These are phyloP conservation scores for Protonemura montana DNA, from an alignment of 2,888 invertebrate species.

Conservation along the genomic window DNA sequence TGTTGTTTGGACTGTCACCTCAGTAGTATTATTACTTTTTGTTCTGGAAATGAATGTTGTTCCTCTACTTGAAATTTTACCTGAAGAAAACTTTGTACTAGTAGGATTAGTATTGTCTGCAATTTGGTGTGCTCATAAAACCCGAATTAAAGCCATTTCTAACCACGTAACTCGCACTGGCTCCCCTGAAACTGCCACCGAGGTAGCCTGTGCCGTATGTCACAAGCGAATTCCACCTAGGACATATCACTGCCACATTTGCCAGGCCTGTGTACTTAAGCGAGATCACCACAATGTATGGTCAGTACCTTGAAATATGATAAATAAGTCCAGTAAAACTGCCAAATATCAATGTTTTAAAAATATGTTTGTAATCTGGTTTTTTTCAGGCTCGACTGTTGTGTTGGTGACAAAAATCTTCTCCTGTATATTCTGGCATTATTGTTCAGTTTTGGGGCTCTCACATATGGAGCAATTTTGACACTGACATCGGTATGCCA, in stretches of 20 bases:
- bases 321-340: not conserved
- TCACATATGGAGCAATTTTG: slow-evolving; percentile 79
- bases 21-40: slow-evolving; percentile 69
- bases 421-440: slow-evolving; percentile 76
- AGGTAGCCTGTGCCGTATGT: slow-evolving; percentile 67
- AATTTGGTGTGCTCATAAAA: slow-evolving; percentile 59
- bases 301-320: slow-evolving; percentile 59
- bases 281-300: slow-evolving; percentile 84
- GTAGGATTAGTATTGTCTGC: slow-evolving; percentile 62
- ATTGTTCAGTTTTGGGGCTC: slow-evolving; percentile 69
- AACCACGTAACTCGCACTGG: slow-evolving; percentile 47
- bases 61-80: slow-evolving; percentile 73
- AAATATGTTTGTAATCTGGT: slow-evolving; percentile 53
- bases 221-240: slow-evolving; percentile 70
- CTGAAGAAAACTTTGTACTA: slow-evolving; percentile 69
- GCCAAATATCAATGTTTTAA: slow-evolving; percentile 42
- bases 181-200: slow-evolving; percentile 53
- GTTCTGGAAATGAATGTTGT: slow-evolving; percentile 77
- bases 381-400: slow-evolving; percentile 78
- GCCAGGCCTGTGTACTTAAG: slow-evolving; percentile 80
- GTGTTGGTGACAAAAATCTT: slow-evolving; percentile 82
- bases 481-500: slow-evolving; percentile 88
- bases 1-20: slow-evolving; percentile 75
- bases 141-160: slow-evolving; percentile 54
- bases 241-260: slow-evolving; percentile 82